A percentile compares a stretch with the other conserved stretches of the same genome.
Evolutionary conservation across 2,797 vertebrate species (phyloP).

Genomic region (Clarias fuscus): DNA sequence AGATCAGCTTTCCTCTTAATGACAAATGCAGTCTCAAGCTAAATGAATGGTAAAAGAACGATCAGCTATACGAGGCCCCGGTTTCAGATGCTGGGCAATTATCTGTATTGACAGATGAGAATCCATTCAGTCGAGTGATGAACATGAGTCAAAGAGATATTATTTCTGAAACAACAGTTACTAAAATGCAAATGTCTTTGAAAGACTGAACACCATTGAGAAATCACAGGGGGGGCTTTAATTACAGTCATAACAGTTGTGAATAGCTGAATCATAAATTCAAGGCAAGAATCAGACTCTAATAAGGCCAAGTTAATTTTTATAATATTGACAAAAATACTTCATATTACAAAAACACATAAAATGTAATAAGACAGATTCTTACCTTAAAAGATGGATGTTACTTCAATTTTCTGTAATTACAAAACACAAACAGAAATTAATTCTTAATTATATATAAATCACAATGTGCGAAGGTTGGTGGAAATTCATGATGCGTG

Average conservation of each 20-base stretch:
- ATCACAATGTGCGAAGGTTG: not conserved
- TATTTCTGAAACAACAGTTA: conserved; percentile 23
- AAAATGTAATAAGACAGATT: conserved; percentile 8
- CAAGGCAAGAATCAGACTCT: conserved; percentile 4
- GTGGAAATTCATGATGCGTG: not conserved
- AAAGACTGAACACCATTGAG: conserved; percentile 20
- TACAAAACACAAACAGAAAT: conserved; percentile 27
- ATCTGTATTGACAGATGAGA: conserved; percentile 31
- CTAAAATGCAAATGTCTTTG: conserved; percentile 33
- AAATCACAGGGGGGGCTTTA: conserved; percentile 25
- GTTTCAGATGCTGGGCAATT: conserved; percentile 38
- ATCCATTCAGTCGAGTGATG: conserved; percentile 31
- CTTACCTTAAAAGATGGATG: conserved; percentile 72
- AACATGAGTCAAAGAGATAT: conserved; percentile 28
- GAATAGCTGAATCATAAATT: conserved; percentile 24
- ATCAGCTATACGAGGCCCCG: conserved; percentile 14
- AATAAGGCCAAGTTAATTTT: not conserved
- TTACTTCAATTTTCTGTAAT: conserved; percentile 63
- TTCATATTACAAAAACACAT: conserved; percentile 4
- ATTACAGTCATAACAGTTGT: conserved; percentile 18
- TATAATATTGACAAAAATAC: not conserved
- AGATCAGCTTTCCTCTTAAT: conserved; percentile 40
- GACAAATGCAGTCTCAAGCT: conserved; percentile 33
- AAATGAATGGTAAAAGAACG: conserved; percentile 38
- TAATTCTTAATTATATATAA: not conserved